Evolutionary conservation across 92 coral and sea anemone genomes (phyloP).

Genomic region (Epizoanthus scotinus): DNA sequence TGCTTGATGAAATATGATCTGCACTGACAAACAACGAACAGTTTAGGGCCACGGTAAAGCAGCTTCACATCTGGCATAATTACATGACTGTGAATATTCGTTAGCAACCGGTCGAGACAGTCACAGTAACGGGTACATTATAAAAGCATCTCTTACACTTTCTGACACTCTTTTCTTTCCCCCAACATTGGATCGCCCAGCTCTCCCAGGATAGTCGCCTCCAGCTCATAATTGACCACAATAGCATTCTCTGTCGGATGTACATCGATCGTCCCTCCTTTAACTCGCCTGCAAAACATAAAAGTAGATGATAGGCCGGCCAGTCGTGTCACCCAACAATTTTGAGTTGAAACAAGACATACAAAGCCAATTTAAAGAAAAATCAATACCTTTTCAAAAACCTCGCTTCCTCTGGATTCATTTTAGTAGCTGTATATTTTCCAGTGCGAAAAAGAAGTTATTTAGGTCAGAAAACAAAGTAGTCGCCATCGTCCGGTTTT

Average conservation of each 20-base stretch:
- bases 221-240: slow-evolving; percentile 97
- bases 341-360: slow-evolving; percentile 8
- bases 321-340: no score
- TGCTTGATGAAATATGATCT: not conserved
- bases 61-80: not conserved
- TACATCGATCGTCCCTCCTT: slow-evolving; percentile 94
- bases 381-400: slow-evolving; percentile 69
- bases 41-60: not conserved
- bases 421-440: slow-evolving; percentile 18
- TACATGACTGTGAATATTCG: not conserved
- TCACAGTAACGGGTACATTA: no score
- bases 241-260: slow-evolving; percentile 99
- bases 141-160: slow-evolving; percentile 75
- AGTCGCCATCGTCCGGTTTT: not conserved
- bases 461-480: not conserved
- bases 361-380: not conserved
- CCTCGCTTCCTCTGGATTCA: slow-evolving; percentile 85
- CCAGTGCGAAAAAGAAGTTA: not conserved
- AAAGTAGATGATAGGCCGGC: no score
- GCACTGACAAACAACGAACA: not conserved
- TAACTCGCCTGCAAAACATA: slow-evolving; percentile 71
- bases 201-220: slow-evolving; percentile 97
- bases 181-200: slow-evolving; percentile 99
- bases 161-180: slow-evolving; percentile 97
- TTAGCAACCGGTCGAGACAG: not conserved